Percentiles rank a stretch among this genome's conserved stretches.
Evolutionary conservation across 1,140 invertebrate species (phyloP).

Genomic region (Bilobella aurantiaca): DNA sequence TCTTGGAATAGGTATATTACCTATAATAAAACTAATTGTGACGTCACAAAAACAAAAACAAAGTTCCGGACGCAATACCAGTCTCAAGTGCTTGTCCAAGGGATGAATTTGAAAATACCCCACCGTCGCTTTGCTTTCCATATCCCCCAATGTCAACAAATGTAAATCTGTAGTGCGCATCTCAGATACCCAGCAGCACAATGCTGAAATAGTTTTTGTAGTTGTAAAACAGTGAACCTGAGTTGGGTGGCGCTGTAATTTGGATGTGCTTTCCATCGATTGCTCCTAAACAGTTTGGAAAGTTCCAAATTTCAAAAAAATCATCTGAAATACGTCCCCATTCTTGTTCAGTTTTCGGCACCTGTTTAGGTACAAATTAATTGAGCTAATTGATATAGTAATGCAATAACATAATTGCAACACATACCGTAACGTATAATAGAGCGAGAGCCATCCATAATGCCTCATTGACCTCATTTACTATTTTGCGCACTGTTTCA

Average conservation of each 20-base stretch:
- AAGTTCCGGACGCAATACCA: too few species aligned
- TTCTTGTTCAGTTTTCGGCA: constrained; percentile 31
- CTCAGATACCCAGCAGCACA: constrained; percentile 36
- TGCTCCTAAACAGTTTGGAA: constrained; percentile 37
- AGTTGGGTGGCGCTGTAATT: constrained; percentile 26
- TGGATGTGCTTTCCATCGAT: constrained; percentile 39
- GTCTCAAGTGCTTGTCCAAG: not conserved
- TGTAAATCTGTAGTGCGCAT: constrained; percentile 36
- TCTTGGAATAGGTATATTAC: constrained; percentile 19
- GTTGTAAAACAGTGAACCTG: constrained; percentile 41
- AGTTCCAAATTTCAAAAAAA: constrained; percentile 36
- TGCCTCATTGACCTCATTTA: constrained; percentile 16
- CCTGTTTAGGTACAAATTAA: not conserved
- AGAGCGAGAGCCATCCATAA: not conserved
- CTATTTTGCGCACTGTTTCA: not conserved
- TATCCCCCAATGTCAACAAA: constrained; percentile 36
- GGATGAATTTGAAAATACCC: not conserved
- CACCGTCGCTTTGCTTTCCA: constrained; percentile 29
- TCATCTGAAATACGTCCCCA: constrained; percentile 35
- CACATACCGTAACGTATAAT: not conserved
- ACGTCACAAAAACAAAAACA: too few species aligned
- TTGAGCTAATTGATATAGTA: not conserved
- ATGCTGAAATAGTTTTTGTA: constrained; percentile 39
- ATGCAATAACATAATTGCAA: not conserved
- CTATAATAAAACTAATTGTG: not conserved